Percentiles rank a stretch among this genome's conserved stretches.
Conservation (phyloP, 2,113 vertebrate genomes). For the Athene noctua region DNA sequence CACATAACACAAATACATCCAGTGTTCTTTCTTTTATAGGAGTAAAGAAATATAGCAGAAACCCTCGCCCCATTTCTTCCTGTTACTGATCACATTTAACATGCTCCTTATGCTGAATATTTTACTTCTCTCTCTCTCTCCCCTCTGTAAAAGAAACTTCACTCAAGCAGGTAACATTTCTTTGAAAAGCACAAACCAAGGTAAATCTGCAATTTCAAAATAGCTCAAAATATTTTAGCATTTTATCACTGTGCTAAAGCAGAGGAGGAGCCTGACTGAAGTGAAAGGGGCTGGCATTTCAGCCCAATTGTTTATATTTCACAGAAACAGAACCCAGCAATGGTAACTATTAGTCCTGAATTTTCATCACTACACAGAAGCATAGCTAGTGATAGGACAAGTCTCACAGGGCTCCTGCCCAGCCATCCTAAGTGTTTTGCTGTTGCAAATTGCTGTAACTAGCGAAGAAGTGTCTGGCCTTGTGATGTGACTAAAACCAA, state of each 20-base stretch:
- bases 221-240: background rate
- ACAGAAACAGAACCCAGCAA: background rate
- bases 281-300: background rate
- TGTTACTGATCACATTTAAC: background rate
- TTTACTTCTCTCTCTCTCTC: background rate
- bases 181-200: background rate
- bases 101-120: background rate
- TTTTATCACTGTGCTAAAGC: background rate
- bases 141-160: background rate
- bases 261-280: background rate
- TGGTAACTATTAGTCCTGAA: background rate
- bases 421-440: background rate
- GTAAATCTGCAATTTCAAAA: background rate
- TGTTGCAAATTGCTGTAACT: background rate
- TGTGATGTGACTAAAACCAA: background rate
- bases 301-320: background rate
- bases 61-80: background rate
- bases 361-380: background rate
- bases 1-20: background rate
- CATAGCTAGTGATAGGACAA: background rate
- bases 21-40: background rate
- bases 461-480: background rate
- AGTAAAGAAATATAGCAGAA: background rate
- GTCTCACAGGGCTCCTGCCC: background rate
- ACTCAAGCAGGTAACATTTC: background rate